Evolutionary conservation across 1,140 invertebrate genomes (phyloP).

Genomic region (Ridgeia piscesae): DNA sequence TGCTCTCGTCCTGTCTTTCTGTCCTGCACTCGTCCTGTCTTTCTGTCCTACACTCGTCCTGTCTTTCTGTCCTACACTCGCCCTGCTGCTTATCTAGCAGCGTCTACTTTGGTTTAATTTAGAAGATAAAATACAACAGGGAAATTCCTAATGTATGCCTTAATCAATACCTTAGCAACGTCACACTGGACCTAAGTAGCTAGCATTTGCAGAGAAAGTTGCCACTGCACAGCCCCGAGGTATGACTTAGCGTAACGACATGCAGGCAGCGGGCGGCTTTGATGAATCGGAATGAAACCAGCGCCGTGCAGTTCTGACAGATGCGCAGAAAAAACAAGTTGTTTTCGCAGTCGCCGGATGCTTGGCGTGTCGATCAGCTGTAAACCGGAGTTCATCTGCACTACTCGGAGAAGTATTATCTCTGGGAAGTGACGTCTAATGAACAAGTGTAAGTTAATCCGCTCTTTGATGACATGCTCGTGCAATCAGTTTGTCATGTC

Average conservation of each 20-base stretch:
- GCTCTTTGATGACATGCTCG: neutral
- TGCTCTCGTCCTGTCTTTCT: no score
- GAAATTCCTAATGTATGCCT: no score
- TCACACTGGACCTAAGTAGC: neutral
- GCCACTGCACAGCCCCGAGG: neutral
- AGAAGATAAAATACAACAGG: no score
- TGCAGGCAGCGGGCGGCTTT: neutral
- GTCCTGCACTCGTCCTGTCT: no score
- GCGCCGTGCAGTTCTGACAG: neutral
- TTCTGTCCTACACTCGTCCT: no score
- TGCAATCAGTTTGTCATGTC: neutral
- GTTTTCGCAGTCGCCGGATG: neutral
- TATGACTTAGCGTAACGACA: neutral
- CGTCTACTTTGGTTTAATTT: no score
- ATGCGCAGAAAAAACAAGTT: neutral
- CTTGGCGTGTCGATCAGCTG: neutral
- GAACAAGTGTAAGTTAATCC: neutral
- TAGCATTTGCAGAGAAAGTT: neutral
- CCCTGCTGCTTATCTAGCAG: no score
- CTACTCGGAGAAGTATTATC: neutral
- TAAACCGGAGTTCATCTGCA: neutral
- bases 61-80: no score
- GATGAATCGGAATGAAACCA: neutral
- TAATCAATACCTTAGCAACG: no score
- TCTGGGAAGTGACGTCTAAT: neutral